Percentiles rank a stretch among this genome's conserved stretches.
These are phyloP conservation scores for Hemicordylus capensis DNA, from an alignment of 2,113 vertebrate genomes.

Conservation along the genomic window DNA sequence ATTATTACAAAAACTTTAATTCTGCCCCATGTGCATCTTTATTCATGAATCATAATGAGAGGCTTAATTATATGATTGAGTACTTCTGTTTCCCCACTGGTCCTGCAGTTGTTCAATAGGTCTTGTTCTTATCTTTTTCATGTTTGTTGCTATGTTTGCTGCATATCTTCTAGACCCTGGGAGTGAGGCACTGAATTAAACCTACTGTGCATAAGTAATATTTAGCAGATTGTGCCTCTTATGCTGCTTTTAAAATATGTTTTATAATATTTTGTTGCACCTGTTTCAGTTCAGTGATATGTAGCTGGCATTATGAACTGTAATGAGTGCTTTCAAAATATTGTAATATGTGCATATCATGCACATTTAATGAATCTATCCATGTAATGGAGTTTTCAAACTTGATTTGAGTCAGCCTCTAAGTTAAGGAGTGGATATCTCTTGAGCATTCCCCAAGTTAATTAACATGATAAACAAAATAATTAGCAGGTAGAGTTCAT, in stretches of 20 bases:
- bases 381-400: background rate
- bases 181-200: background rate
- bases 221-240: background rate
- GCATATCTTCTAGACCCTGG: background rate
- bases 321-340: background rate
- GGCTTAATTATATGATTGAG: constrained; percentile 12
- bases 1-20: constrained; percentile 19
- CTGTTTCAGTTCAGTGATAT: background rate
- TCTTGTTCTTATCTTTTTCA: background rate
- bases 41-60: constrained; percentile 21
- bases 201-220: background rate
- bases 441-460: background rate
- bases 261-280: background rate
- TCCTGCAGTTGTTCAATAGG: background rate
- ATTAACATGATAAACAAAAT: background rate
- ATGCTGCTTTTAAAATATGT: background rate
- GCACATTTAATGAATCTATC: background rate
- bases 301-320: background rate
- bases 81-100: background rate
- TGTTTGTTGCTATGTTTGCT: background rate
- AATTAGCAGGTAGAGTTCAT: background rate
- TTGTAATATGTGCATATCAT: background rate
- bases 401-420: background rate
- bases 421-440: background rate
- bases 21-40: constrained; percentile 26